These are phyloP conservation scores for Geopemphigus sp. DNA, from an alignment of 1,140 invertebrate genomes.

Conservation along the genomic window DNA sequence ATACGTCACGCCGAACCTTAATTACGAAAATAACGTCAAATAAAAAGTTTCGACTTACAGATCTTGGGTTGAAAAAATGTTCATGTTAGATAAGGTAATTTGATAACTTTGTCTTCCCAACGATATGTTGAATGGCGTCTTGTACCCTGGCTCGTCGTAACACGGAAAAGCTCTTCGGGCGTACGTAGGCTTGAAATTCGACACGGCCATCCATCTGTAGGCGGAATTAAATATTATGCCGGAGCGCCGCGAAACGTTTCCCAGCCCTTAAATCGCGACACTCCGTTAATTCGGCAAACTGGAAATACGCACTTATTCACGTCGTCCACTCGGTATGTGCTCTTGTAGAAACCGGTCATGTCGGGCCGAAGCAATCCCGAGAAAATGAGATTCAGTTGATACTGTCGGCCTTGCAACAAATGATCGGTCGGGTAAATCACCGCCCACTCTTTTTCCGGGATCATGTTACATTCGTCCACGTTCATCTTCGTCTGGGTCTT, in stretches of 20 bases:
- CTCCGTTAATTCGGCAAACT: too few species aligned
- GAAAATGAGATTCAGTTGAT: constrained; percentile 47
- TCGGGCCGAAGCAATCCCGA: constrained; percentile 47
- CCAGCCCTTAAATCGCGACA: too few species aligned
- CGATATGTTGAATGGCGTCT: constrained; percentile 59
- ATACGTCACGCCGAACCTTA: too few species aligned
- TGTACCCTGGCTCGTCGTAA: constrained; percentile 67
- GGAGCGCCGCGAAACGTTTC: too few species aligned
- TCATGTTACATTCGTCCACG: background rate
- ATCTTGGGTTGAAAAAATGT: background rate
- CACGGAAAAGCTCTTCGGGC: constrained; percentile 68
- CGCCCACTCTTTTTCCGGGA: background rate
- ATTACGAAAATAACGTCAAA: too few species aligned
- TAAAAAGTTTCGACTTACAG: too few species aligned
- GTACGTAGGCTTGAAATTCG: constrained; percentile 64
- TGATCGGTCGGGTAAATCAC: background rate
- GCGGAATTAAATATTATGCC: too few species aligned
- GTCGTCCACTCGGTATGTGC: constrained; percentile 53
- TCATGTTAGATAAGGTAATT: constrained; percentile 49
- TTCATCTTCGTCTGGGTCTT: background rate
- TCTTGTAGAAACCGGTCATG: constrained; percentile 51
- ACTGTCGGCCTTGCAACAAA: background rate
- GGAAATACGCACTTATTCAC: constrained; percentile 34
- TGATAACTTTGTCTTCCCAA: constrained; percentile 12
- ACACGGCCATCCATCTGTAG: constrained; percentile 60